Evolutionary conservation across 1,140 invertebrate species (phyloP).

Genomic region (Polypedilum vanderplanki): DNA sequence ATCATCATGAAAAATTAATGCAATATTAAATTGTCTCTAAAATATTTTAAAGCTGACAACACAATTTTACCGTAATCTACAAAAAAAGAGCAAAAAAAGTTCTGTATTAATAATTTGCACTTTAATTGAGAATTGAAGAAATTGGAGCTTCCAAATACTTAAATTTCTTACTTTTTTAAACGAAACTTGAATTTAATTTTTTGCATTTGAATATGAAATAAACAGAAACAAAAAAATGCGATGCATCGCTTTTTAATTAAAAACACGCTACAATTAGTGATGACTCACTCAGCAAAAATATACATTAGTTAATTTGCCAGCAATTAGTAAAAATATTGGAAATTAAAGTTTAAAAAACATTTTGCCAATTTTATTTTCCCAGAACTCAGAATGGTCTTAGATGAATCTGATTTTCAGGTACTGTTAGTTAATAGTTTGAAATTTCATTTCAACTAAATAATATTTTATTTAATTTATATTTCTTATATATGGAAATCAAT

Average conservation of each 20-base stretch:
- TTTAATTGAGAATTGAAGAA: background rate
- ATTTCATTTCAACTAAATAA: too few relatives aligned
- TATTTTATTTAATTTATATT: too few relatives aligned
- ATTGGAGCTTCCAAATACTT: constrained; percentile 8
- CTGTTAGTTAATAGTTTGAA: too few relatives aligned
- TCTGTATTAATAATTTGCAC: background rate
- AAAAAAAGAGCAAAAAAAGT: constrained; percentile 6
- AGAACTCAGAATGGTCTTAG: constrained; percentile 15
- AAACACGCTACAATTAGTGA: background rate
- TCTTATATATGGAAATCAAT: too few relatives aligned
- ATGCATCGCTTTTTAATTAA: background rate
- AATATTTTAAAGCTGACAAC: background rate
- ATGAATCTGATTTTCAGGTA: background rate
- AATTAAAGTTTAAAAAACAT: background rate
- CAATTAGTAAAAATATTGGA: background rate
- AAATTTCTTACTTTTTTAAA: background rate
- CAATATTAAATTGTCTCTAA: too few relatives aligned
- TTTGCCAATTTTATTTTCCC: constrained; percentile 15
- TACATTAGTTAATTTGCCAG: background rate
- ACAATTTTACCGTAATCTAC: constrained; percentile 20
- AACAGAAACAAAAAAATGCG: background rate
- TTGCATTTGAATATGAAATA: background rate
- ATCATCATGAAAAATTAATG: too few relatives aligned
- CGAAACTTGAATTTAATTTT: background rate
- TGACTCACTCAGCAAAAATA: background rate